These are phyloP conservation scores for Phyllostomus hastatus DNA, from an alignment of 2,113 vertebrate species.

Conservation along the genomic window DNA sequence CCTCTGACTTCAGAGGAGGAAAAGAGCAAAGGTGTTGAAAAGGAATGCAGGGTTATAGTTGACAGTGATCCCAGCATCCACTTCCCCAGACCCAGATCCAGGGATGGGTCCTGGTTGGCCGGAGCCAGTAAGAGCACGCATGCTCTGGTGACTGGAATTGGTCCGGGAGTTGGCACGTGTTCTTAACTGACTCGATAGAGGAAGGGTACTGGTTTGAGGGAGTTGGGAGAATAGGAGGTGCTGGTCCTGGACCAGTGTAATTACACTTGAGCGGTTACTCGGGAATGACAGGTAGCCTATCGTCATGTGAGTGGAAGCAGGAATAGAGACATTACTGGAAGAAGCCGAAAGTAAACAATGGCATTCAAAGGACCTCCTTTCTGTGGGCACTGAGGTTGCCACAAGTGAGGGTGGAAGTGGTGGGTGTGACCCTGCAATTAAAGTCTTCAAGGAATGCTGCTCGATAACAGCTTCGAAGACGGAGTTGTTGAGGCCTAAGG, in stretches of 20 bases:
- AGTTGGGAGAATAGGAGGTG: neutral
- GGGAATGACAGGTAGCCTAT: neutral
- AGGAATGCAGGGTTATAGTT: neutral
- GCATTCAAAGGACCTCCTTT: neutral
- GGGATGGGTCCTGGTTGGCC: neutral
- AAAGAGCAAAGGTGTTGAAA: neutral
- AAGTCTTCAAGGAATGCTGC: neutral
- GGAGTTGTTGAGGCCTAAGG: neutral
- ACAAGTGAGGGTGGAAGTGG: too few species aligned
- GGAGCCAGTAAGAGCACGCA: neutral
- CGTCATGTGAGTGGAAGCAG: neutral
- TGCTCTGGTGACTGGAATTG: neutral
- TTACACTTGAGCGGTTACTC: neutral
- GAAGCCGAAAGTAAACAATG: neutral
- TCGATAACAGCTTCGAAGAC: neutral
- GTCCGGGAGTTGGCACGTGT: neutral
- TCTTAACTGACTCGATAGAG: neutral
- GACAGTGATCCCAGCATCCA: neutral
- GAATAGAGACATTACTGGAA: neutral
- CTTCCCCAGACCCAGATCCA: neutral
- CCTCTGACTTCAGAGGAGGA: neutral
- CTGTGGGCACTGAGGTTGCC: neutral
- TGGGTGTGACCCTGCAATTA: neutral
- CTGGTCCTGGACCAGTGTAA: neutral
- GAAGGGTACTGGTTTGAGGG: neutral